Evolutionary conservation across 2,888 invertebrate genomes (phyloP).

Genomic region (Tethea ocularis): DNA sequence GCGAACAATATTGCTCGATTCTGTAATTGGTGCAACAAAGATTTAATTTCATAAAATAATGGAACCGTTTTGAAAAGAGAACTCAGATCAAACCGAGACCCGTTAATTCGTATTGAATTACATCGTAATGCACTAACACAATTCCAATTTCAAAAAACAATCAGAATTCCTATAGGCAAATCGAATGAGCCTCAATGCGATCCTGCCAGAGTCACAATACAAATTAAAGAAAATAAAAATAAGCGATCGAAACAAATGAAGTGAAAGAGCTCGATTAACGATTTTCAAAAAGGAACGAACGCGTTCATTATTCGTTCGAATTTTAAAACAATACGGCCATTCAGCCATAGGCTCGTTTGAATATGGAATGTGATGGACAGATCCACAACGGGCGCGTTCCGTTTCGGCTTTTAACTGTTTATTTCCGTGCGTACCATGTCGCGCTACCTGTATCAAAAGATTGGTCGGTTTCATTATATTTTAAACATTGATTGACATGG

Average conservation of each 20-base stretch:
- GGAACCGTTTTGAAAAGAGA: slow-evolving; percentile 20
- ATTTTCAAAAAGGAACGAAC: slow-evolving; percentile 65
- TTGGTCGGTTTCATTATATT: slow-evolving; percentile 54
- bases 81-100: slow-evolving; percentile 61
- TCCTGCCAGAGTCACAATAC: slow-evolving; percentile 41
- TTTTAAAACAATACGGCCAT: slow-evolving; percentile 79
- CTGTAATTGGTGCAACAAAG: background rate
- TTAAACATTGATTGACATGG: slow-evolving; percentile 55
- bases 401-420: slow-evolving; percentile 65
- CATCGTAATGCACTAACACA: slow-evolving; percentile 64
- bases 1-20: background rate
- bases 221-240: slow-evolving; percentile 44
- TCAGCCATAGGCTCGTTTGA: slow-evolving; percentile 72
- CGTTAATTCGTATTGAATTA: slow-evolving; percentile 83
- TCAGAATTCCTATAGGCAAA: slow-evolving; percentile 47
- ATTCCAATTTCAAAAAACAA: slow-evolving; percentile 54
- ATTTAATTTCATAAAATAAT: slow-evolving; percentile 11
- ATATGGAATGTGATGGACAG: slow-evolving; percentile 77
- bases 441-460: slow-evolving; percentile 55
- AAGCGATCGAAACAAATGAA: slow-evolving; percentile 73
- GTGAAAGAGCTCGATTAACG: slow-evolving; percentile 80
- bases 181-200: slow-evolving; percentile 63
- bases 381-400: slow-evolving; percentile 50
- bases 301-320: slow-evolving; percentile 72
- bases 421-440: slow-evolving; percentile 58